phyloP scores from a whole-genome alignment of 1,140 invertebrate species.

The Atopsyche davidsoni region DNA sequence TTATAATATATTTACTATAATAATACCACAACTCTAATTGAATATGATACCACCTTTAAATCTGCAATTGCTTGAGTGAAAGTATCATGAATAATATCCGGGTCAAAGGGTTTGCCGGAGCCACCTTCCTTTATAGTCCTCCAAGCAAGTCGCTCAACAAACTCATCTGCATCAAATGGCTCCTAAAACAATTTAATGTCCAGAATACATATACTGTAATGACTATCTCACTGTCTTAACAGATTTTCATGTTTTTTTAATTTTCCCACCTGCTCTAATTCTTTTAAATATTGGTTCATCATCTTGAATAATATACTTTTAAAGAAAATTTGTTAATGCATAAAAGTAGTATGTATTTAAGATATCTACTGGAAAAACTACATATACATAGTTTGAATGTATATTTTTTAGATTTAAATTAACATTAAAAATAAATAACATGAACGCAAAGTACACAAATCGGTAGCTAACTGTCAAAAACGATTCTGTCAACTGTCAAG shows the following conservation, averaged over 20 bases:
- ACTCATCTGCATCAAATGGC: conserved; percentile 94
- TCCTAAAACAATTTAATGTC: conserved; percentile 55
- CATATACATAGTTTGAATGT: too few species aligned
- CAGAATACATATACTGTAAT: background rate
- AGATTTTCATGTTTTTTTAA: background rate
- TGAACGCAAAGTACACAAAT: too few species aligned
- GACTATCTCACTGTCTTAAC: background rate
- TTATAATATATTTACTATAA: background rate
- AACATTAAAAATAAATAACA: too few species aligned
- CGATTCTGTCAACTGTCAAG: too few species aligned
- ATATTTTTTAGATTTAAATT: too few species aligned
- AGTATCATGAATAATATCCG: conserved; percentile 77
- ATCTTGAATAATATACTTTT: conserved; percentile 61
- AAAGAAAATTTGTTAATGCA: too few species aligned
- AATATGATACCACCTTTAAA: conserved; percentile 41
- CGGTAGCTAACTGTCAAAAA: too few species aligned
- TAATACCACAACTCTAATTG: background rate
- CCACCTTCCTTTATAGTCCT: conserved; percentile 77
- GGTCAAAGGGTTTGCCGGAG: conserved; percentile 65
- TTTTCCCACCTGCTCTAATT: conserved; percentile 63
- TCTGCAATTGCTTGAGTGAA: conserved; percentile 88
- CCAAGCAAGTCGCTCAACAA: conserved; percentile 95
- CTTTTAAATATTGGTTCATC: conserved; percentile 80
- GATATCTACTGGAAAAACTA: too few species aligned
- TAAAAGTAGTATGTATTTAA: too few species aligned